Evolutionary conservation across 2,888 invertebrate genomes (phyloP), one percentile per base, ranked within the genome.

Genomic region (Idaea straminata): DNA sequence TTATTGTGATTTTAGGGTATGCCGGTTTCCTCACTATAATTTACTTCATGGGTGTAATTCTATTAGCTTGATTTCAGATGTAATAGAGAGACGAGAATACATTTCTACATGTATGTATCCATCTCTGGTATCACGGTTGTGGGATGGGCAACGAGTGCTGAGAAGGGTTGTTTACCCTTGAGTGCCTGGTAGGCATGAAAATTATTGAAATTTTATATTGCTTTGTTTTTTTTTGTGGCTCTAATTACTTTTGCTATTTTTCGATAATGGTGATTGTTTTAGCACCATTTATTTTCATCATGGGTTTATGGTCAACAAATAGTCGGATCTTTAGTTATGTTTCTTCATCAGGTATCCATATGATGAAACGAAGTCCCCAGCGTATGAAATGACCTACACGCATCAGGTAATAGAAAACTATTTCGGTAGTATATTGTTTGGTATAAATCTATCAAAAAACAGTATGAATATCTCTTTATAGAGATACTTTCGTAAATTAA

Each of bases 331-430:
- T 25, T n/a, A 62, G 57, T 61, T 69, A 64, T 7, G 62, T 74
- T 68, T 3, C n/a, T 58, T n/a, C 5, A 15, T 25, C 72, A 92
- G 93, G 91, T 93, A 91, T 72, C 94, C 94, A 0, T 92, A 91
- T 65, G 82, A 91, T 67, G 83, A 84, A 0, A 77, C 83, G 0
- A 74, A 72, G 62, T 86, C 89, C 0, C 93, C 93, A 0, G 82
- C 84, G 0, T 94, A 88, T 72, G 89, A 92, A 71, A 63, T 93
- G 6, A 89, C 89, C 0, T 85, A 82, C 61, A 64, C 73, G 0
- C 75, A 83, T 66, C 85, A 85, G 79, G 85, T 85, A 35, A 25
- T 25, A 25, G 25, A 25, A 25, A 25, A 61, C 71, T 64, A n/a
- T 47, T 57, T 59, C 5, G 59, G 63, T 36, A 59, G 25, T 25